Conservation (phyloP, 2,888 invertebrate genomes). For the Theretra japonica region DNA sequence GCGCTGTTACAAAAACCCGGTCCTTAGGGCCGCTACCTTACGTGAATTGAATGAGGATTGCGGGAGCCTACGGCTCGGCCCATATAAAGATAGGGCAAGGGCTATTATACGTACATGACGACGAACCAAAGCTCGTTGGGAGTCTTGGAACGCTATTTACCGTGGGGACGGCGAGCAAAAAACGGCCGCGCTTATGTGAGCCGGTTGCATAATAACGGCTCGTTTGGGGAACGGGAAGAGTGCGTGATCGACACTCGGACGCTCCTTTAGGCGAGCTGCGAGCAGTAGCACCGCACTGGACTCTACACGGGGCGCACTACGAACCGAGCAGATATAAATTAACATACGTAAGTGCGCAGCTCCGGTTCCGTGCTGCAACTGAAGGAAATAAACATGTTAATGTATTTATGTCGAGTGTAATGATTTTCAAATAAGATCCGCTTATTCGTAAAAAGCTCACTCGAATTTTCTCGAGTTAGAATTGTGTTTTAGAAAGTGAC, state of each 20-base stretch:
- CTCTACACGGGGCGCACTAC: background rate
- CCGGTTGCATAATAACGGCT: conserved; percentile 76
- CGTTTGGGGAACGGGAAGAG: conserved; percentile 69
- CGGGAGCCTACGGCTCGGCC: conserved; percentile 82
- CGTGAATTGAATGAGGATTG: conserved; percentile 84
- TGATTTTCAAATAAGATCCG: conserved; percentile 27
- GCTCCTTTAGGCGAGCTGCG: conserved; percentile 19
- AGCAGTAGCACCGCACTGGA: background rate
- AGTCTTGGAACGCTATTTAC: conserved; percentile 72
- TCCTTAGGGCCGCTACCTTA: conserved; percentile 84
- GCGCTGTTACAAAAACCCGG: conserved; percentile 84
- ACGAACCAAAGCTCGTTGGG: conserved; percentile 61
- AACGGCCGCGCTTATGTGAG: conserved; percentile 69
- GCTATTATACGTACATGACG: conserved; percentile 72
- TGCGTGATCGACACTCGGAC: conserved; percentile 64
- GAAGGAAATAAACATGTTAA: conserved; percentile 24
- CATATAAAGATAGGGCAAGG: conserved; percentile 83
- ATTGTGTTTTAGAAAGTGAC: conserved; percentile 32
- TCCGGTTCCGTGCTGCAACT: conserved; percentile 17
- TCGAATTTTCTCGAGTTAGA: conserved; percentile 34
- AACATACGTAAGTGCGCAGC: conserved; percentile 24
- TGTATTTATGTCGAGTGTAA: conserved; percentile 25
- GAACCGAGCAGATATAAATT: conserved; percentile 21
- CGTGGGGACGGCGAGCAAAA: conserved; percentile 74
- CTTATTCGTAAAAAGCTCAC: conserved; percentile 31